These are phyloP conservation scores for Erythrocebus patas DNA, from an alignment of 2,113 vertebrate genomes.

Conservation along the genomic window DNA sequence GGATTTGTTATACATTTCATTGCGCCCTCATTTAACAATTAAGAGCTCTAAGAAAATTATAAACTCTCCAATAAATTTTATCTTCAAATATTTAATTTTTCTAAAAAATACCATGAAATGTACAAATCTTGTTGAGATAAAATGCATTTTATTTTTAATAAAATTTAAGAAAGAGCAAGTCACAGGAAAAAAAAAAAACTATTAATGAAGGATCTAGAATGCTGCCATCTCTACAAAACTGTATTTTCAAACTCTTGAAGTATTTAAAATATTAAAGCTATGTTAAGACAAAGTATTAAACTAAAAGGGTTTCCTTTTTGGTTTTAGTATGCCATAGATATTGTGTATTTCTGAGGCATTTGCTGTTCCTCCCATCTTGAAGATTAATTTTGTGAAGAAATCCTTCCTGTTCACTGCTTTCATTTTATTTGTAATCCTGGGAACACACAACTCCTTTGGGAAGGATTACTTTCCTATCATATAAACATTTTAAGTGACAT, in stretches of 20 bases:
- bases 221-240: neutral
- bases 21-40: neutral
- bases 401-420: neutral
- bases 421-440: neutral
- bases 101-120: neutral
- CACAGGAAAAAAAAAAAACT: neutral
- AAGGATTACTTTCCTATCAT: neutral
- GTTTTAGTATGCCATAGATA: neutral
- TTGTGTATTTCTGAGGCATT: neutral
- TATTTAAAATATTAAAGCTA: neutral
- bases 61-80: neutral
- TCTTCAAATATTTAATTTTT: neutral
- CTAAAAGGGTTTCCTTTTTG: neutral
- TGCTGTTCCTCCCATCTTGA: neutral
- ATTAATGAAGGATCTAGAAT: neutral
- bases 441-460: neutral
- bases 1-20: neutral
- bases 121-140: constrained; percentile 17
- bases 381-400: neutral
- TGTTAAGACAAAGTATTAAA: neutral
- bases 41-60: neutral
- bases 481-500: neutral
- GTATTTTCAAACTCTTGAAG: neutral
- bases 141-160: neutral
- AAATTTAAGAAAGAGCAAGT: neutral